phyloP scores from a whole-genome alignment of 2,113 vertebrate species.

The Puma concolor region DNA sequence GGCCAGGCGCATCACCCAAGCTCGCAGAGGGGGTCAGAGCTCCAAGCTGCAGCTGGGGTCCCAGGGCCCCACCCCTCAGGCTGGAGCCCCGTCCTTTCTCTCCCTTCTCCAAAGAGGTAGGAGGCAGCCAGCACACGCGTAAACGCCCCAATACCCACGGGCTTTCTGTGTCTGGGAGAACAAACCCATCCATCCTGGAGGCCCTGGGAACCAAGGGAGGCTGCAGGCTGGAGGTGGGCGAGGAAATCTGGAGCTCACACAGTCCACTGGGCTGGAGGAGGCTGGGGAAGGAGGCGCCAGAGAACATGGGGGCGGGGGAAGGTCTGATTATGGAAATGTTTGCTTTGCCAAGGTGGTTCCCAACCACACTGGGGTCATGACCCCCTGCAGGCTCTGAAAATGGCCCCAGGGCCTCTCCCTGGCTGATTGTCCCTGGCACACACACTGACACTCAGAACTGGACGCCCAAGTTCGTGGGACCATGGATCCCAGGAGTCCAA shows the following conservation, averaged over 20 bases:
- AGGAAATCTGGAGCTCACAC: not conserved
- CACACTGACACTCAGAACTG: fast-evolving
- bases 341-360: not conserved
- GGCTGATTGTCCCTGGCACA: fast-evolving
- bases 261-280: not conserved
- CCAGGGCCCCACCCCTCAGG: too few species aligned
- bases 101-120: not conserved
- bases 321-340: not conserved
- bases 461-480: not conserved
- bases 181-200: not conserved
- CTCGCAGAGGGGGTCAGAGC: not conserved
- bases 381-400: not conserved
- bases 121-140: too few species aligned
- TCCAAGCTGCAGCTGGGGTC: not conserved
- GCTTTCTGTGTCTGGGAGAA: not conserved
- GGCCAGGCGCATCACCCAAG: not conserved
- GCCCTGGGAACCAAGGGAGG: not conserved
- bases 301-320: fast-evolving
- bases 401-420: not conserved
- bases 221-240: not conserved
- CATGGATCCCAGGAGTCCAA: not conserved
- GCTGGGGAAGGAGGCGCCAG: too few species aligned
- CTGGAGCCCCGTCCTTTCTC: not conserved
- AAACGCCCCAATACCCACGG: fast-evolving
- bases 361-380: not conserved